phyloP scores from a whole-genome alignment of 2,113 vertebrate species.

The Sander lucioperca region DNA sequence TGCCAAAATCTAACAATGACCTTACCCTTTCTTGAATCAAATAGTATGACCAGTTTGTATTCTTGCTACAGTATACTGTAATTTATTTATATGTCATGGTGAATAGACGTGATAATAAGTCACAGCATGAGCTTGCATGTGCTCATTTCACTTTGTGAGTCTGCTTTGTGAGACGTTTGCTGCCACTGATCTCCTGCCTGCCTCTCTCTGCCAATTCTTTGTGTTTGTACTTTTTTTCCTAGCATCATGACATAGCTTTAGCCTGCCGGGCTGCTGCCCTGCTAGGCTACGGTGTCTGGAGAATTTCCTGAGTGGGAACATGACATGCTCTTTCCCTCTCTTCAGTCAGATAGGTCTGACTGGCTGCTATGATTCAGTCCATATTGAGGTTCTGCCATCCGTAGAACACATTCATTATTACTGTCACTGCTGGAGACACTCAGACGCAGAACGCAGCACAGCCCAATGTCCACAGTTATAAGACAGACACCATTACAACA shows the following conservation, averaged over 20 bases:
- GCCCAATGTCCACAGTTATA: not conserved
- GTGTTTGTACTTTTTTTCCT: not conserved
- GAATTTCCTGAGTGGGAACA: conserved; percentile 19
- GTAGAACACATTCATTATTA: not conserved
- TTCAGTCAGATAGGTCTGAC: conserved; percentile 12
- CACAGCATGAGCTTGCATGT: not conserved
- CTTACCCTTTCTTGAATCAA: not conserved
- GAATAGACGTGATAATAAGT: not conserved
- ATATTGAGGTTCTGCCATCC: not conserved
- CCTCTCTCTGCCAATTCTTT: not conserved
- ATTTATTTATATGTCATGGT: not conserved
- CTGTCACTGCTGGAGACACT: not conserved
- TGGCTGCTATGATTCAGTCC: not conserved
- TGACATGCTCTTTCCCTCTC: conserved; percentile 18
- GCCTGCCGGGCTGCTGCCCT: not conserved
- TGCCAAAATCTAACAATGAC: not conserved
- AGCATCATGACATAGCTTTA: not conserved
- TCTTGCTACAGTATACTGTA: not conserved
- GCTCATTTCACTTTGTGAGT: conserved; percentile 7
- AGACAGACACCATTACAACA: conserved; percentile 5
- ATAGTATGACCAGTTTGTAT: not conserved
- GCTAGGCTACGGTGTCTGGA: conserved; percentile 1
- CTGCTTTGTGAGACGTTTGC: conserved; percentile 2
- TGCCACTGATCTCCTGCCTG: conserved; percentile 6
- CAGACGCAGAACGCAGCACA: not conserved